These are phyloP conservation scores for Cynoglossus semilaevis DNA, from an alignment of 2,113 vertebrate species.

Conservation along the genomic window DNA sequence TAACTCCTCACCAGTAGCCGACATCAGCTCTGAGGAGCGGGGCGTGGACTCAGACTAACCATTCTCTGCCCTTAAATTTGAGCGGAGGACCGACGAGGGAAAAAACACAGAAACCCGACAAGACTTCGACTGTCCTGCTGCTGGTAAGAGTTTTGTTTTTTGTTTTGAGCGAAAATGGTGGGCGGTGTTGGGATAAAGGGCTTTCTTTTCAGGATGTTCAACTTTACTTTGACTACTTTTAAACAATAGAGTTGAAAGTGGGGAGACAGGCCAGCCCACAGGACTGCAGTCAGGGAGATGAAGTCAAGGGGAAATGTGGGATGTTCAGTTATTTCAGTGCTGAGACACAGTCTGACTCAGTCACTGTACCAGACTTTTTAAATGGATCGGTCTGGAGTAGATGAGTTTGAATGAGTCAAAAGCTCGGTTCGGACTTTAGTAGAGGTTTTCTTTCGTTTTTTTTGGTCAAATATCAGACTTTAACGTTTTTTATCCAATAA, in stretches of 20 bases:
- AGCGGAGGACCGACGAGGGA: conserved; percentile 36
- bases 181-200: background rate
- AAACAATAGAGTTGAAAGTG: conserved; percentile 38
- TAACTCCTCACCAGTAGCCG: conserved; percentile 36
- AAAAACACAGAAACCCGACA: background rate
- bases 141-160: conserved; percentile 44
- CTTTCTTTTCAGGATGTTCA: conserved; percentile 12
- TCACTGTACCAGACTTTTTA: too few relatives aligned
- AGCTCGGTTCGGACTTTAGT: too few relatives aligned
- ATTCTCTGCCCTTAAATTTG: conserved; percentile 19
- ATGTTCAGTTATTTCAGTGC: background rate
- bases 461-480: too few relatives aligned
- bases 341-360: background rate
- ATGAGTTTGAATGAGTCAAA: too few relatives aligned
- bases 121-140: conserved; percentile 14
- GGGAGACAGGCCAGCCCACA: conserved; percentile 35
- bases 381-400: too few relatives aligned
- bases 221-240: conserved; percentile 37
- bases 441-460: too few relatives aligned
- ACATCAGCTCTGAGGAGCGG: conserved; percentile 48
- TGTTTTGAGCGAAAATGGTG: background rate
- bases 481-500: too few relatives aligned
- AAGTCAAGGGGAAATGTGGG: conserved; percentile 33
- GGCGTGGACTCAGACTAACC: conserved; percentile 60
- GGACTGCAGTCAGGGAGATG: conserved; percentile 14